Percentiles rank a stretch among this genome's conserved stretches.
These are phyloP conservation scores for Blastobasis adustella DNA, from an alignment of 2,888 invertebrate species.

Conservation along the genomic window DNA sequence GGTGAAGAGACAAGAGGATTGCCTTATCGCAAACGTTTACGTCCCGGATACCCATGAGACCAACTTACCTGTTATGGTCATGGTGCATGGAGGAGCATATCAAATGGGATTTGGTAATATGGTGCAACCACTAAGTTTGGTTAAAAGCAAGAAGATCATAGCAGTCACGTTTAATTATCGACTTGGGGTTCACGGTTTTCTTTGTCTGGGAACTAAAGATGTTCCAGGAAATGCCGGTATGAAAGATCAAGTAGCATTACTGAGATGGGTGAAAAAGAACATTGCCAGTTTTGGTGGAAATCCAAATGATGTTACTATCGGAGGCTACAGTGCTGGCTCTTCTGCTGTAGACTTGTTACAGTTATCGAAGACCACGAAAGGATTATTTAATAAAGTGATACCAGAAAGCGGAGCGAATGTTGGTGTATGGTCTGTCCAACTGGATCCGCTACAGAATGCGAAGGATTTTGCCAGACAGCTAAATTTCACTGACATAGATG, in stretches of 20 bases:
- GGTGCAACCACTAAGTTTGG: constrained; percentile 13
- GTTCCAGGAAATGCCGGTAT: constrained; percentile 39
- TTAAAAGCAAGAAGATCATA: constrained; percentile 21
- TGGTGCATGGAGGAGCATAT: constrained; percentile 31
- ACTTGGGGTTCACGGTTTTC: constrained; percentile 25
- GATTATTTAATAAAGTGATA: constrained; percentile 35
- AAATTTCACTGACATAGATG: constrained; percentile 25
- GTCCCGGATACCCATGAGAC: constrained; percentile 33
- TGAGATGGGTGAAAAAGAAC: constrained; percentile 43
- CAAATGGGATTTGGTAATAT: constrained; percentile 18
- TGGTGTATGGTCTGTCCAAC: constrained; percentile 25
- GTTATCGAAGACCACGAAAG: constrained; percentile 27
- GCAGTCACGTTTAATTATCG: constrained; percentile 30
- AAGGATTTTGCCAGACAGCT: constrained; percentile 23
- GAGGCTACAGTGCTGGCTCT: constrained; percentile 35
- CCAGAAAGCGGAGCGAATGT: constrained; percentile 36
- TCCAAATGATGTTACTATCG: constrained; percentile 37
- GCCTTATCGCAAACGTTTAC: constrained; percentile 43
- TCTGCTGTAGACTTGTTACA: constrained; percentile 32
- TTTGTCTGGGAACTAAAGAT: constrained; percentile 29
- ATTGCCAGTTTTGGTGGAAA: constrained; percentile 41
- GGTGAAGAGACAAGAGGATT: constrained; percentile 27
- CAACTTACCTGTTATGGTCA: constrained; percentile 26
- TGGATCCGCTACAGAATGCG: constrained; percentile 32
- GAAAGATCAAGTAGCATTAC: constrained; percentile 36